Percentiles rank a stretch among this genome's conserved stretches.
phyloP scores from a whole-genome alignment of 2,113 vertebrate species.

The Benitochromis conjunctus region DNA sequence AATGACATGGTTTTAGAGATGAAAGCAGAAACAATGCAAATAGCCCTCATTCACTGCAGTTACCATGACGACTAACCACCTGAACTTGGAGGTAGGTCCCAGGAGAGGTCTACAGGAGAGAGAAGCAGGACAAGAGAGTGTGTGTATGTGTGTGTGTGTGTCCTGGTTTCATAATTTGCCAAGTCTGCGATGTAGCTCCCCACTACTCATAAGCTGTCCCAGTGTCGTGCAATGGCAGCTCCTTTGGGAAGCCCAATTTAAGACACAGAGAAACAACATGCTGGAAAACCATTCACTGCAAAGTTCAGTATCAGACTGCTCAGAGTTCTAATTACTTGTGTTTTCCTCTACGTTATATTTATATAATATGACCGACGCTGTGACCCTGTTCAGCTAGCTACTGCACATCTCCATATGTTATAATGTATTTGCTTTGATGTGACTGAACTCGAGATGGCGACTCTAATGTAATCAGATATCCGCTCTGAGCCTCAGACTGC shows the following conservation, averaged over 20 bases:
- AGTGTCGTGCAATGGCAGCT: neutral
- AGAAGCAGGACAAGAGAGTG: constrained; percentile 49
- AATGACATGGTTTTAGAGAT: constrained; percentile 57
- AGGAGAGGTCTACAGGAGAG: constrained; percentile 49
- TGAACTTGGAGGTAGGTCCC: constrained; percentile 73
- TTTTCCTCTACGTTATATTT: neutral
- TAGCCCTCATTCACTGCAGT: constrained; percentile 56
- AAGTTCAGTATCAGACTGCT: neutral
- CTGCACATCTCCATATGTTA: constrained; percentile 10
- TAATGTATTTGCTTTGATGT: constrained; percentile 57
- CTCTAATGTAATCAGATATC: constrained; percentile 30
- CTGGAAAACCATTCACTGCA: neutral
- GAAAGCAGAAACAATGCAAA: constrained; percentile 68
- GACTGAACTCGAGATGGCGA: constrained; percentile 26
- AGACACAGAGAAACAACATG: neutral
- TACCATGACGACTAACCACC: constrained; percentile 73
- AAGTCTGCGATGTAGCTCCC: constrained; percentile 29
- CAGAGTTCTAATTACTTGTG: constrained; percentile 20
- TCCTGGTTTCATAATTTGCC: constrained; percentile 56
- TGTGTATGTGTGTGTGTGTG: constrained; percentile 29
- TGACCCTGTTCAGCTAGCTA: neutral
- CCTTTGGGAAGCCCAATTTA: constrained; percentile 3
- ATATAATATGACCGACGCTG: neutral
- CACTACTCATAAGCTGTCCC: constrained; percentile 12
- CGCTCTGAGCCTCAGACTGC: neutral